phyloP scores from a whole-genome alignment of 2,888 invertebrate genomes.

The Cataglyphis rosenhaueri region DNA sequence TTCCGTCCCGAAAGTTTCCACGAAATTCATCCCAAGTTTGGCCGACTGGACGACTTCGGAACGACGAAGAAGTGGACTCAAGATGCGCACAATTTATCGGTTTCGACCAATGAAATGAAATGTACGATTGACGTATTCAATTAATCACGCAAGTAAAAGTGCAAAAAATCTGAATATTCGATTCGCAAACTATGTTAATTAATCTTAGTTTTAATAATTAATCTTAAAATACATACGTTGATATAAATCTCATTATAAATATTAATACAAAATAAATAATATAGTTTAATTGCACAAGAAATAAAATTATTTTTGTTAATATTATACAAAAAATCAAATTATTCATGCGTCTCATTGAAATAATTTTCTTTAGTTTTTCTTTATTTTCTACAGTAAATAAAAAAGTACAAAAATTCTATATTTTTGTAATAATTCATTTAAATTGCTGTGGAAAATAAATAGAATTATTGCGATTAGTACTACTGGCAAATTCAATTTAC shows the following conservation, averaged over 20 bases:
- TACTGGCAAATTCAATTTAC: constrained; percentile 39
- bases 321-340: neutral
- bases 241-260: neutral
- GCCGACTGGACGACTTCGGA: constrained; percentile 44
- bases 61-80: constrained; percentile 37
- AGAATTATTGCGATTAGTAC: constrained; percentile 12
- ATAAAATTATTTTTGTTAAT: neutral
- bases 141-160: neutral
- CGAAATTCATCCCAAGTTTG: constrained; percentile 56
- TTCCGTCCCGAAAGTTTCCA: constrained; percentile 43
- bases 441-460: constrained; percentile 13
- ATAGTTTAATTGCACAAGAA: neutral
- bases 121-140: neutral
- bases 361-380: neutral
- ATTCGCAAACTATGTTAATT: neutral
- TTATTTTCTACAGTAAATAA: neutral
- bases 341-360: neutral
- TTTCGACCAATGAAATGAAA: constrained; percentile 15
- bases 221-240: neutral
- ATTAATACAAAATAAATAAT: neutral
- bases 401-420: neutral
- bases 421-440: constrained; percentile 15
- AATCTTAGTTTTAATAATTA: neutral
- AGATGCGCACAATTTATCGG: constrained; percentile 35
- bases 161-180: neutral